phyloP scores from a whole-genome alignment of 2,797 vertebrate genomes.

The Todus mexicanus region DNA sequence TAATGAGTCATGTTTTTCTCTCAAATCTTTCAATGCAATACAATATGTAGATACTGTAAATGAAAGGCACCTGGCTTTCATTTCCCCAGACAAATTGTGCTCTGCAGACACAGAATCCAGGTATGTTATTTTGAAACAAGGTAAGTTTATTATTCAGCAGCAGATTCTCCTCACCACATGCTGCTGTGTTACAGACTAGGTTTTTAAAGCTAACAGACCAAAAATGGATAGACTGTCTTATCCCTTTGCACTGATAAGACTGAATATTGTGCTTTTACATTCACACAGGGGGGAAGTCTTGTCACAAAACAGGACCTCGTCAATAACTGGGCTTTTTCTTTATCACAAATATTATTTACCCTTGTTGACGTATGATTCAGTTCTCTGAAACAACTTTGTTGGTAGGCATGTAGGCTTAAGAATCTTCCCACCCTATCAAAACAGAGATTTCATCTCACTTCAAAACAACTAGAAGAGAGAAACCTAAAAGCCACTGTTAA shows the following conservation, averaged over 20 bases:
- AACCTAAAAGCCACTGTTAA: background rate
- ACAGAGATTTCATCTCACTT: background rate
- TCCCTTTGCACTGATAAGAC: background rate
- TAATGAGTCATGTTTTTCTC: background rate
- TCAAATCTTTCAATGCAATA: background rate
- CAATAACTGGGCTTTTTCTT: background rate
- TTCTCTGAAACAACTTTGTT: background rate
- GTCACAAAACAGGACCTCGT: background rate
- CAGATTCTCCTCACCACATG: background rate
- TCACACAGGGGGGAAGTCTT: background rate
- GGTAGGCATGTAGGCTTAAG: background rate
- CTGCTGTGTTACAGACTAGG: background rate
- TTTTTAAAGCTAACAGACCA: background rate
- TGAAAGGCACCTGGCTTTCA: background rate
- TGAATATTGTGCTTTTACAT: background rate
- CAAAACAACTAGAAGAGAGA: constrained; percentile 44
- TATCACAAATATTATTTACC: background rate
- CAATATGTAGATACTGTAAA: background rate
- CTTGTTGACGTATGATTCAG: background rate
- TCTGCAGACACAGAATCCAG: background rate
- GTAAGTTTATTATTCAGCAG: background rate
- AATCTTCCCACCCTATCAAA: constrained; percentile 1
- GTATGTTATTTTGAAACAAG: background rate
- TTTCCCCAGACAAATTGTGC: background rate
- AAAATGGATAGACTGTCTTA: background rate